A percentile compares a stretch with the other conserved stretches of the same genome.
Conservation (phyloP, 2,113 vertebrate genomes). For the Prochilodus magdalenae region DNA sequence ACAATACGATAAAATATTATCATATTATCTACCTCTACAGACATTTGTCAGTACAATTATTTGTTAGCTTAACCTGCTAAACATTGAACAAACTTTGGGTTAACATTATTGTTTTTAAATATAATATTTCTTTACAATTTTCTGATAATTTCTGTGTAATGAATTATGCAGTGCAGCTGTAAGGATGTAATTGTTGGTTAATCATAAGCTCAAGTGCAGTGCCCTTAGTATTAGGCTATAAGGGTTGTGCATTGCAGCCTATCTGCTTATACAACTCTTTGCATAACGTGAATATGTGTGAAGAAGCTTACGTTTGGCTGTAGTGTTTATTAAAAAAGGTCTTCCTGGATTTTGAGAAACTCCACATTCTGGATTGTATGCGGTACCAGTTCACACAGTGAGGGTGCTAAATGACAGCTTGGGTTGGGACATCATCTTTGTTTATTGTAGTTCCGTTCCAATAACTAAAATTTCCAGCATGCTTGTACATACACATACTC, state of each 20-base stretch:
- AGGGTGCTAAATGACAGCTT: not conserved
- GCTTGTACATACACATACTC: not conserved
- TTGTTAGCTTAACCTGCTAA: too few relatives aligned
- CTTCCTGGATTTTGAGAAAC: not conserved
- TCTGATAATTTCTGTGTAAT: not conserved
- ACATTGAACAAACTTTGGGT: too few relatives aligned
- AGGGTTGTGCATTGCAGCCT: not conserved
- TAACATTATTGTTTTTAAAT: not conserved
- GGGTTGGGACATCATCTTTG: not conserved
- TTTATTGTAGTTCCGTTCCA: not conserved
- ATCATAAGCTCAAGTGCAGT: slow-evolving; percentile 1
- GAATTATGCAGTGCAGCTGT: not conserved
- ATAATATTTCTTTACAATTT: not conserved
- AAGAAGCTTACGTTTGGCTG: not conserved
- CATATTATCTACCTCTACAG: too few relatives aligned
- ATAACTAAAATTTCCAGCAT: not conserved
- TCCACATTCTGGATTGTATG: not conserved
- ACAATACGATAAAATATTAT: too few relatives aligned
- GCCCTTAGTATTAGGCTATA: not conserved
- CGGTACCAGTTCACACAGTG: not conserved
- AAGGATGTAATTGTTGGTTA: slow-evolving; percentile 8
- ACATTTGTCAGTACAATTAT: too few relatives aligned
- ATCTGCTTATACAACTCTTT: not conserved
- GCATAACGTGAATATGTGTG: not conserved
- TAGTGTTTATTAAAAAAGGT: not conserved